A percentile compares a stretch with the other conserved stretches of the same genome.
Conservation (phyloP, 2,113 vertebrate species). For the Sinocyclocheilus anshuiensis region DNA sequence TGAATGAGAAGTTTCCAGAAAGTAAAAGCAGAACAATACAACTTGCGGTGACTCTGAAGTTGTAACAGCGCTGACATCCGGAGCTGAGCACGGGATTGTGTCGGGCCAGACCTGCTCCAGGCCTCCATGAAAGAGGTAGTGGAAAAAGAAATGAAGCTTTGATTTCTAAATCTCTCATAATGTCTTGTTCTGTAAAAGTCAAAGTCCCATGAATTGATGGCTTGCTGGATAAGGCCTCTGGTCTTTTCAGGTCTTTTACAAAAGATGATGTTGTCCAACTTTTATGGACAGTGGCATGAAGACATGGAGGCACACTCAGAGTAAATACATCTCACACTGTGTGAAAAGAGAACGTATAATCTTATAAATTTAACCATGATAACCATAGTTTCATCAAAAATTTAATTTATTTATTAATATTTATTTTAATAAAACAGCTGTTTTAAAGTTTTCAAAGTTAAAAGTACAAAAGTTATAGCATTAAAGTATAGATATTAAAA, state of each 20-base stretch:
- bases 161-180: slow-evolving; percentile 46
- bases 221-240: not conserved
- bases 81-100: slow-evolving; percentile 54
- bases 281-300: not conserved
- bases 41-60: slow-evolving; percentile 49
- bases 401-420: not conserved
- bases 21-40: slow-evolving; percentile 64
- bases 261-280: not conserved
- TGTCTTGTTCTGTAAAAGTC: slow-evolving; percentile 21
- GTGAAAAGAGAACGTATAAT: too few relatives aligned
- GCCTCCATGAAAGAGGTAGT: slow-evolving; percentile 36
- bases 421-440: too few relatives aligned
- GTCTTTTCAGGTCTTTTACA: not conserved
- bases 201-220: not conserved
- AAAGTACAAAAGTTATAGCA: too few relatives aligned
- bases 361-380: not conserved
- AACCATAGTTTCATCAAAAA: not conserved
- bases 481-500: too few relatives aligned
- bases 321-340: too few relatives aligned
- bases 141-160: slow-evolving; percentile 36
- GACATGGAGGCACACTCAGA: not conserved
- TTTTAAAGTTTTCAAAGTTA: too few relatives aligned
- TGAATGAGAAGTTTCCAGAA: slow-evolving; percentile 49
- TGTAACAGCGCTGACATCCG: slow-evolving; percentile 35
- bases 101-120: slow-evolving; percentile 59